These are phyloP conservation scores for Epinephelus awoara DNA, from an alignment of 2,797 vertebrate genomes.

Conservation along the genomic window DNA sequence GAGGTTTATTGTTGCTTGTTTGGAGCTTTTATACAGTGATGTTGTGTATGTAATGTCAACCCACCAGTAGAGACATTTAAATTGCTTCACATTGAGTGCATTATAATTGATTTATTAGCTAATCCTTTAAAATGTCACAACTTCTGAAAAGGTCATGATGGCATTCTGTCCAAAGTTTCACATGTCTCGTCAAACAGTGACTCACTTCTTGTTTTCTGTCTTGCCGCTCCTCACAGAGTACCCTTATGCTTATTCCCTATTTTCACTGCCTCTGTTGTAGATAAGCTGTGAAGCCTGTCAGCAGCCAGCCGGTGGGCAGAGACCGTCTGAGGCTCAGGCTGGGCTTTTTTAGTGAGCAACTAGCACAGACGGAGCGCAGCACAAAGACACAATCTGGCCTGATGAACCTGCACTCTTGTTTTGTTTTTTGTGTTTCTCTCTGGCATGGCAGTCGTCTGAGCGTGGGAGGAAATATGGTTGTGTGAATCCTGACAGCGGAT, in stretches of 20 bases:
- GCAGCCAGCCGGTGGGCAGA: slow-evolving; percentile 63
- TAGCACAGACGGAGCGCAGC: slow-evolving; percentile 54
- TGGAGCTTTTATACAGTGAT: not conserved
- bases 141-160: not conserved
- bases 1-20: not conserved
- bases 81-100: not conserved
- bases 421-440: slow-evolving; percentile 27
- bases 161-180: slow-evolving; percentile 11
- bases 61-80: not conserved
- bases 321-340: slow-evolving; percentile 47
- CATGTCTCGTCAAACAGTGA: not conserved
- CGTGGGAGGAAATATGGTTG: slow-evolving; percentile 52
- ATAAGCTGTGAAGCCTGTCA: slow-evolving; percentile 67
- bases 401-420: slow-evolving; percentile 54
- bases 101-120: not conserved
- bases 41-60: not conserved
- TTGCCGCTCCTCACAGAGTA: not conserved
- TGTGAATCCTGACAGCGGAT: slow-evolving; percentile 53
- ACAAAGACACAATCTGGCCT: slow-evolving; percentile 51
- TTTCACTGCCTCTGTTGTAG: slow-evolving; percentile 71
- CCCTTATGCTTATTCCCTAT: slow-evolving; percentile 35
- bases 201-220: slow-evolving; percentile 18
- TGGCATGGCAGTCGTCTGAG: slow-evolving; percentile 19
- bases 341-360: slow-evolving; percentile 49
- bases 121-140: not conserved